Evolutionary conservation across 2,888 invertebrate species (phyloP), one percentile per base, ranked within the genome.

Genomic region (Brachylomia viminalis): DNA sequence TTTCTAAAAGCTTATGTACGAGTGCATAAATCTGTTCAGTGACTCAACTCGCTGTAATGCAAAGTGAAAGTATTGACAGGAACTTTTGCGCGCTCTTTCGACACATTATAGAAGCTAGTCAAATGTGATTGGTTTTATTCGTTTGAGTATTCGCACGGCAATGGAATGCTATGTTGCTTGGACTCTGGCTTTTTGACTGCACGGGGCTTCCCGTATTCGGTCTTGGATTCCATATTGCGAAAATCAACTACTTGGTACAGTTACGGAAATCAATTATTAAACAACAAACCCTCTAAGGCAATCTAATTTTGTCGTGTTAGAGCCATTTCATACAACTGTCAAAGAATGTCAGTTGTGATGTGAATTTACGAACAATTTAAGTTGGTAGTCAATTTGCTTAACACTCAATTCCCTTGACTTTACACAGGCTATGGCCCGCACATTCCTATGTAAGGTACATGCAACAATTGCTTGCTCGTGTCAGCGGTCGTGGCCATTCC

Each of bases 401-500:
- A 6, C 8, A 15, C 47, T 6, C 0, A 33, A 49, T 33, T 27
- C 2, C 23, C 8, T 47, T 66, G 10, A n/a, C 15, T 52, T 23
- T 49, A 49, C 3, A 66, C 10, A 66, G 30, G 6, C 15, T 30
- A 30, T 4, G 17, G 23, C 27, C 5, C 27, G 23, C 4, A 52
- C 1, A 56, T 42, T n/a, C 17, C 6, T 47, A 13, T 78, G 33
- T 56, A 11, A 11, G 17, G 33, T 62, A 42, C 30, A 42, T 38
- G 20, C 30, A 42, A n/a, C 42, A 47, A 80, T 47, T 69, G 52
- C 61, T 62, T 69, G 75, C 33, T 56, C 38, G 52, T 65, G 65
- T 61, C 68, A 75, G 75, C 85, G 64, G 68, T 74, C 23, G 33
- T 27, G 71, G 45, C 27, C 15, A 52, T 79, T 33, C 10, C 23